These are phyloP conservation scores for Endomychus coccineus DNA, from an alignment of 2,888 invertebrate species.

Conservation along the genomic window DNA sequence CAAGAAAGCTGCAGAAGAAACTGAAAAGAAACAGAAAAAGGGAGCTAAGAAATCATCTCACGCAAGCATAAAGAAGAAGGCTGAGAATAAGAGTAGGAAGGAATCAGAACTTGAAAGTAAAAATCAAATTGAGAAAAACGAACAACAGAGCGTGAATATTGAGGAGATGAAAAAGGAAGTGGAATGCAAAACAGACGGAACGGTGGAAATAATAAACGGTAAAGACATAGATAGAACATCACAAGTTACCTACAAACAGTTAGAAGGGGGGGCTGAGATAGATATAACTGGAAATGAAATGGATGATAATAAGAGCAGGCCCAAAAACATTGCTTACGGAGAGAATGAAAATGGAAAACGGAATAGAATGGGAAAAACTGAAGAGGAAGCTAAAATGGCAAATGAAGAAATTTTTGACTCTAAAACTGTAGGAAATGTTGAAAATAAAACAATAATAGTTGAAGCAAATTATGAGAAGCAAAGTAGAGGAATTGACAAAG, in stretches of 20 bases:
- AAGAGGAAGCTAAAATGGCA: too few species aligned
- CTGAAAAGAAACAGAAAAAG: constrained; percentile 14
- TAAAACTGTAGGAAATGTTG: too few species aligned
- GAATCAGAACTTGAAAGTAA: constrained; percentile 12
- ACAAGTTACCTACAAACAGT: neutral
- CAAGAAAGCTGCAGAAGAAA: constrained; percentile 16
- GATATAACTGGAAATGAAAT: too few species aligned
- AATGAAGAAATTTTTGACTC: too few species aligned
- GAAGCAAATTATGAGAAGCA: too few species aligned
- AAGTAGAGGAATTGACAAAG: too few species aligned
- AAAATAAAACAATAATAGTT: too few species aligned
- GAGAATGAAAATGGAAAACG: too few species aligned
- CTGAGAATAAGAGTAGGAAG: constrained; percentile 10
- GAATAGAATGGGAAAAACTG: too few species aligned
- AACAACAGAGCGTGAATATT: constrained; percentile 14
- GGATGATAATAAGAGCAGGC: too few species aligned
- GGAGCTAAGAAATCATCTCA: constrained; percentile 16
- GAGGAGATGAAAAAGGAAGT: constrained; percentile 21
- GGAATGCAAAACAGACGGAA: too few species aligned
- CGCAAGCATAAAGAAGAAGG: constrained; percentile 14
- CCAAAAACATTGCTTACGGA: too few species aligned
- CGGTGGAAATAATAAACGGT: constrained; percentile 8
- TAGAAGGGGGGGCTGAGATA: neutral
- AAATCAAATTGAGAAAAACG: constrained; percentile 18
- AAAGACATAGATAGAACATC: constrained; percentile 1